Conservation (phyloP, 1,140 invertebrate species). For the Meloidogyne floridensis region DNA sequence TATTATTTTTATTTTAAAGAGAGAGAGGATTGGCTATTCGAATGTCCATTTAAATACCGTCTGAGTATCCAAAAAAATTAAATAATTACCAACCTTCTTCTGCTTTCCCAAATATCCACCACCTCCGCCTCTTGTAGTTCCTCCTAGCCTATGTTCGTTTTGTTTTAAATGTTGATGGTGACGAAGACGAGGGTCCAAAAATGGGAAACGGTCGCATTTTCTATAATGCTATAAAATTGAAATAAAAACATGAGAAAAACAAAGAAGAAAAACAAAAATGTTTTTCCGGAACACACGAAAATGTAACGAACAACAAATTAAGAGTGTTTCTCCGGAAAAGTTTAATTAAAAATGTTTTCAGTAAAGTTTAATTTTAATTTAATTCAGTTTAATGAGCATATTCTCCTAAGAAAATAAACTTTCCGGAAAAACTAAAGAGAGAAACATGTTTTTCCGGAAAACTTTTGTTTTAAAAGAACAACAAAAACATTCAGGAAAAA, state of each 20-base stretch:
- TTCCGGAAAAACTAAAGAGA: too few relatives aligned
- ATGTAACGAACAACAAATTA: background rate
- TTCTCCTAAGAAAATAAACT: too few relatives aligned
- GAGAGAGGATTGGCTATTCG: background rate
- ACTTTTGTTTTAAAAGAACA: background rate
- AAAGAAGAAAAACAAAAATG: background rate
- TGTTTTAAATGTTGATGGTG: conserved; percentile 24
- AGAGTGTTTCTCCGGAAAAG: background rate
- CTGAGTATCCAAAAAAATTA: background rate
- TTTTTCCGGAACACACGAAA: background rate
- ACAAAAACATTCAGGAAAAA: background rate
- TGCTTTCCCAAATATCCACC: background rate
- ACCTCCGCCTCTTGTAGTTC: conserved; percentile 13
- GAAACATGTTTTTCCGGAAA: background rate
- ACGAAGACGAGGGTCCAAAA: conserved; percentile 23
- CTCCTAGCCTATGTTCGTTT: conserved; percentile 23
- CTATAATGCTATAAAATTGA: conserved; percentile 14
- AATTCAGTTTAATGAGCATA: too few relatives aligned
- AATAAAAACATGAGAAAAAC: background rate
- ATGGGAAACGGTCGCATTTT: conserved; percentile 29
- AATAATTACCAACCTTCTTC: background rate
- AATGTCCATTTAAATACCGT: background rate
- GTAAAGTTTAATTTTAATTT: background rate
- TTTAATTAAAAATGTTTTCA: conserved; percentile 1
- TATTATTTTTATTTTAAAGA: background rate